A percentile compares a stretch with the other conserved stretches of the same genome.
These are phyloP conservation scores for Indri indri DNA, from an alignment of 2,113 vertebrate species.

Conservation along the genomic window DNA sequence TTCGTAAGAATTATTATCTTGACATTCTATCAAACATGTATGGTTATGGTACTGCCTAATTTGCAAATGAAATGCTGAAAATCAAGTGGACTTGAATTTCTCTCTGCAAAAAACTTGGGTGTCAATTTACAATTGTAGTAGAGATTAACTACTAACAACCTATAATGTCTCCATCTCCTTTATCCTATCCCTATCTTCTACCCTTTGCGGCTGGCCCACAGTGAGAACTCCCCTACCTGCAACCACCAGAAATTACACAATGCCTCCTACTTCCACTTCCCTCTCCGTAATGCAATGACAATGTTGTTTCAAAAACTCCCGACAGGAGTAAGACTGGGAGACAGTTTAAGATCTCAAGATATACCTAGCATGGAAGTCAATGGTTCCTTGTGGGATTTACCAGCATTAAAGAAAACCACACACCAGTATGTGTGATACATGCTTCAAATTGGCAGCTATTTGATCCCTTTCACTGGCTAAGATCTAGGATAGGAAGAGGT, in stretches of 20 bases:
- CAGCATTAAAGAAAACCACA: neutral
- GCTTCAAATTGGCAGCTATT: neutral
- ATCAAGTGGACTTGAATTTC: neutral
- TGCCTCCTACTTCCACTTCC: neutral
- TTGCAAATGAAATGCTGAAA: constrained; percentile 37
- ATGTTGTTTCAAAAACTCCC: neutral
- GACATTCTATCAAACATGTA: neutral
- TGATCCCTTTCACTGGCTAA: constrained; percentile 2
- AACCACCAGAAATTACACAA: neutral
- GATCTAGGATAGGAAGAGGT: neutral
- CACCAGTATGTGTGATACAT: neutral
- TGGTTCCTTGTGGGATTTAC: neutral
- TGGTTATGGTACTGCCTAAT: neutral
- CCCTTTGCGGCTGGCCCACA: neutral
- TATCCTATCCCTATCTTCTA: neutral
- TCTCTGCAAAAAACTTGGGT: constrained; percentile 4
- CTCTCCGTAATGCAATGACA: neutral
- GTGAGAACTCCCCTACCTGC: neutral
- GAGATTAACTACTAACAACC: neutral
- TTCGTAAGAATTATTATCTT: neutral
- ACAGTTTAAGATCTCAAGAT: neutral
- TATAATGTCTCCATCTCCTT: neutral
- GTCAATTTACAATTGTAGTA: neutral
- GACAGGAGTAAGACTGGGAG: neutral
- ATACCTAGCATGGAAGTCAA: neutral